Evolutionary conservation across 2,797 vertebrate species (phyloP).

Genomic region (Hemitrygon akajei): DNA sequence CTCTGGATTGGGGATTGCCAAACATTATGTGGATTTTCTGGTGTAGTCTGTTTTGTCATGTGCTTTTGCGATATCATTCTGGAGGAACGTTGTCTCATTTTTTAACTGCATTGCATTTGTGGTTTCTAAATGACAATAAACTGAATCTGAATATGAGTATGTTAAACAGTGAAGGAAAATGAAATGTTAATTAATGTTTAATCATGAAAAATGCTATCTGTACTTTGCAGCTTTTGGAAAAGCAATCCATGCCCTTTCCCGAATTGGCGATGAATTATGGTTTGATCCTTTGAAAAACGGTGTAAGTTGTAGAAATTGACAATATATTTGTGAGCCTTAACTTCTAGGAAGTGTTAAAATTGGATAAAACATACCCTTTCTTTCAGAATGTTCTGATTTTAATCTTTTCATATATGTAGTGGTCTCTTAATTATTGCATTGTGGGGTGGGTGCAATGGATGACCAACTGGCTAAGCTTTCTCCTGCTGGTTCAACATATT

Average conservation of each 20-base stretch:
- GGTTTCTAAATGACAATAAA: no score
- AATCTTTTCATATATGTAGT: neutral
- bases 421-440: no score
- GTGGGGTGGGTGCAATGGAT: no score
- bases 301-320: constrained; percentile 58
- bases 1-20: no score
- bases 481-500: neutral
- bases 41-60: no score
- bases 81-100: no score
- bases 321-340: neutral
- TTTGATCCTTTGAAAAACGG: constrained; percentile 77
- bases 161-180: neutral
- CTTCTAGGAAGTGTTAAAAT: neutral
- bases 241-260: constrained; percentile 75
- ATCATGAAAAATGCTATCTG: constrained; percentile 41
- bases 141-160: no score
- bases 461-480: neutral
- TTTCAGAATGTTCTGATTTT: neutral
- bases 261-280: constrained; percentile 80
- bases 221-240: constrained; percentile 70
- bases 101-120: no score
- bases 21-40: no score
- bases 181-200: neutral
- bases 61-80: no score
- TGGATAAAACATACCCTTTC: neutral